These are phyloP conservation scores for Arothron firmamentum DNA, from an alignment of 2,113 vertebrate genomes.

Conservation along the genomic window DNA sequence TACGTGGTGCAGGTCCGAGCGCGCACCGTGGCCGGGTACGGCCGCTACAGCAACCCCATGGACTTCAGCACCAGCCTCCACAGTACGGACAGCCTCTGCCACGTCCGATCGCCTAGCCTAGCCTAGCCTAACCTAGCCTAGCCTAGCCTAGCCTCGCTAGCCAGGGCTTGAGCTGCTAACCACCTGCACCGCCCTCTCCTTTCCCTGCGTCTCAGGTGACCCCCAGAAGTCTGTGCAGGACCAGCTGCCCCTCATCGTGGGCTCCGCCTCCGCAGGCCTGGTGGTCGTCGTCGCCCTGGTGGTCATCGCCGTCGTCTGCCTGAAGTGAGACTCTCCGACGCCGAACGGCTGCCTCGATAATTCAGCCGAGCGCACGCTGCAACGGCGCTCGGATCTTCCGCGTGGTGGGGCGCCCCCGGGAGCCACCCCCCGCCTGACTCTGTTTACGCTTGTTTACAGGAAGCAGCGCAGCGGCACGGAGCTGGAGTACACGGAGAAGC, in stretches of 20 bases:
- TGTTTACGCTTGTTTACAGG: constrained; percentile 73
- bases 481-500: constrained; percentile 94
- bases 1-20: constrained; percentile 95
- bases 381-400: too few relatives aligned
- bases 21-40: constrained; percentile 91
- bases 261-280: constrained; percentile 87
- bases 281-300: constrained; percentile 91
- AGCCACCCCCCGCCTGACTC: constrained; percentile 48
- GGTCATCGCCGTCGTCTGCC: constrained; percentile 92
- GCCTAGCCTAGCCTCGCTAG: constrained; percentile 20
- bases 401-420: too few relatives aligned
- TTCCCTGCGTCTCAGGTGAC: constrained; percentile 67
- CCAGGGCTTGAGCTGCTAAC: constrained; percentile 28
- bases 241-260: constrained; percentile 92
- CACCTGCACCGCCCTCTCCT: too few relatives aligned
- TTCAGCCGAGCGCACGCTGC: too few relatives aligned
- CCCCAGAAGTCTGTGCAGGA: constrained; percentile 89
- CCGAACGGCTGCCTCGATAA: constrained; percentile 27
- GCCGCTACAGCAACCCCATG: constrained; percentile 88
- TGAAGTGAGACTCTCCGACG: constrained; percentile 81
- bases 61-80: constrained; percentile 87
- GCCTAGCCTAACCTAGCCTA: too few relatives aligned
- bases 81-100: constrained; percentile 60
- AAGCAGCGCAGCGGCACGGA: constrained; percentile 89
- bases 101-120: too few relatives aligned